Percentiles rank a stretch among this genome's conserved stretches.
Conservation (phyloP, 53 echinoderm and acorn worm genomes). For the Stichopus horrens region DNA sequence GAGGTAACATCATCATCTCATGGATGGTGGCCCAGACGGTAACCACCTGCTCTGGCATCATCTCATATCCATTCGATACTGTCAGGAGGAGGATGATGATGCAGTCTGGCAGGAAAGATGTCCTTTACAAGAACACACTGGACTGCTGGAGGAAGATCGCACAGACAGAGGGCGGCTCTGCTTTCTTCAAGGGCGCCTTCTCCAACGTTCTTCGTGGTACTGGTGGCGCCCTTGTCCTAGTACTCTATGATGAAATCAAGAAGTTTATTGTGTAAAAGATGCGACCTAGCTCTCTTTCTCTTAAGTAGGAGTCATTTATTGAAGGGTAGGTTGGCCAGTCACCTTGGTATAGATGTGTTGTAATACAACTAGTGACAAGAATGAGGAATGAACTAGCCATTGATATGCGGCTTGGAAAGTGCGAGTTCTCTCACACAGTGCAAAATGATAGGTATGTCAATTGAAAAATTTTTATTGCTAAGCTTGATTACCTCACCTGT, state of each 20-base stretch:
- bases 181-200: constrained; percentile 97
- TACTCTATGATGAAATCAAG: constrained; percentile 89
- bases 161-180: constrained; percentile 64
- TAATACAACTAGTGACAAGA: neutral
- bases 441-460: neutral
- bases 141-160: constrained; percentile 96
- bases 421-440: neutral
- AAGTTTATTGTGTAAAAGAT: constrained; percentile 52
- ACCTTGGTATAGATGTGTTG: constrained; percentile 14
- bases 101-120: constrained; percentile 87
- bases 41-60: constrained; percentile 88
- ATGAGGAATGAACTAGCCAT: neutral
- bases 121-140: constrained; percentile 90
- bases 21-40: constrained; percentile 96
- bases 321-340: constrained; percentile 20
- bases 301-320: constrained; percentile 32
- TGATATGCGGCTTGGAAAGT: neutral
- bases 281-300: neutral
- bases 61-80: constrained; percentile 98
- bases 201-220: constrained; percentile 94
- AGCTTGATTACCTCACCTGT: neutral
- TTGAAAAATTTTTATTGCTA: neutral
- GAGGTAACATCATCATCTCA: constrained; percentile 79
- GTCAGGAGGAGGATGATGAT: constrained; percentile 99
- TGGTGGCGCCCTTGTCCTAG: constrained; percentile 88